Evolutionary conservation across 2,888 invertebrate species (phyloP).

Genomic region (Cyclophora punctaria): DNA sequence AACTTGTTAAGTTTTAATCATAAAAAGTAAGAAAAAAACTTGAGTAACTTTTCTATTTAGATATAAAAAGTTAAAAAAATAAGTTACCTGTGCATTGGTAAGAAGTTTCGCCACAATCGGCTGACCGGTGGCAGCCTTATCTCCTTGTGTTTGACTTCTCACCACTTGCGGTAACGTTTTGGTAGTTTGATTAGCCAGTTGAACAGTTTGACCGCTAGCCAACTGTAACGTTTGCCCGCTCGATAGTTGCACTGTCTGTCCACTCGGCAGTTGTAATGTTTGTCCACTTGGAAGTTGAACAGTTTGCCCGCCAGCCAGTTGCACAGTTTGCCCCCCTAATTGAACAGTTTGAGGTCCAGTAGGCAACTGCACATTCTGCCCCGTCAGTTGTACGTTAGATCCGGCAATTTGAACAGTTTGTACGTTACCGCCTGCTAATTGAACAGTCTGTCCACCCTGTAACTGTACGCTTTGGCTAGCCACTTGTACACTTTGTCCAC

Average conservation of each 20-base stretch:
- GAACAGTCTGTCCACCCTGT: constrained; percentile 53
- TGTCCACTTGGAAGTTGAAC: constrained; percentile 70
- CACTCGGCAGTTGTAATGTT: constrained; percentile 56
- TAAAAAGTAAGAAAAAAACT: neutral
- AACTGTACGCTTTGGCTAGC: constrained; percentile 51
- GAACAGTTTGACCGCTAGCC: constrained; percentile 53
- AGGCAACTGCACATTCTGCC: constrained; percentile 28
- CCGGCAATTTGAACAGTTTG: constrained; percentile 31
- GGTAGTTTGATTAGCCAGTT: constrained; percentile 48
- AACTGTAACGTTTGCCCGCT: constrained; percentile 54
- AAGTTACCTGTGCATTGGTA: constrained; percentile 78
- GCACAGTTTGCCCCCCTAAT: constrained; percentile 21
- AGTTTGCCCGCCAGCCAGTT: constrained; percentile 31
- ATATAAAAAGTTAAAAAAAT: no score
- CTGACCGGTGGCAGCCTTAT: constrained; percentile 49
- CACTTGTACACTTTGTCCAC: constrained; percentile 56
- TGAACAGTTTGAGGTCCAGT: constrained; percentile 37
- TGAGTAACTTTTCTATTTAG: no score
- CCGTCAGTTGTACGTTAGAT: constrained; percentile 29
- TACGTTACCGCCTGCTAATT: constrained; percentile 44
- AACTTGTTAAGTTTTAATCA: no score
- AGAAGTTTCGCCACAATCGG: constrained; percentile 83
- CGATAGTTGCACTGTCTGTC: constrained; percentile 50
- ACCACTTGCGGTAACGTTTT: constrained; percentile 56
- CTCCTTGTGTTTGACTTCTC: constrained; percentile 44